These are phyloP conservation scores for Adoxophyes honmai DNA, from an alignment of 1,140 invertebrate species.

Conservation along the genomic window DNA sequence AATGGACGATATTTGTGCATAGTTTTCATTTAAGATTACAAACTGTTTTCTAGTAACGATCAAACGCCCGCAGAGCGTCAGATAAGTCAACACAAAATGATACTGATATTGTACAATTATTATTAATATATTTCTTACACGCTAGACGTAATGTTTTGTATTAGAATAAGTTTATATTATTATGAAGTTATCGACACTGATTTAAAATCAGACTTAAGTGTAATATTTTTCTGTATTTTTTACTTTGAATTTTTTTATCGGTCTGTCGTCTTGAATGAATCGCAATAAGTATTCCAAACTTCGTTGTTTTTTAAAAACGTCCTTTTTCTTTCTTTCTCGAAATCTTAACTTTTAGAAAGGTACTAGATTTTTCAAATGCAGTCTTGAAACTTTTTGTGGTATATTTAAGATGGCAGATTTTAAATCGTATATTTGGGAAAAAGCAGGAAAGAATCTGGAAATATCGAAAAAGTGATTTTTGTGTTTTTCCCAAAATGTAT, in stretches of 20 bases:
- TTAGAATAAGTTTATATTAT: constrained; percentile 49
- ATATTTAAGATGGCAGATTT: too few relatives aligned
- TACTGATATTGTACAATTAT: constrained; percentile 49
- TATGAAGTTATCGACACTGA: constrained; percentile 38
- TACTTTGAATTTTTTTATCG: constrained; percentile 38
- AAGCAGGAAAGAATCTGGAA: too few relatives aligned
- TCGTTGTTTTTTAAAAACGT: too few relatives aligned
- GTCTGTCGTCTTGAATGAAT: not conserved
- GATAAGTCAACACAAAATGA: constrained; percentile 20
- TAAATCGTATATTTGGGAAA: too few relatives aligned
- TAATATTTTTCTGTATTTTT: constrained; percentile 30
- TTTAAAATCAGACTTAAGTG: constrained; percentile 52
- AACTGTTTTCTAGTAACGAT: too few relatives aligned
- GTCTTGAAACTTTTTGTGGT: too few relatives aligned
- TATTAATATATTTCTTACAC: constrained; percentile 56
- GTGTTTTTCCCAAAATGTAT: constrained; percentile 24
- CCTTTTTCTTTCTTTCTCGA: too few relatives aligned
- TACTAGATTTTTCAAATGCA: too few relatives aligned
- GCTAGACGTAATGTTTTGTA: constrained; percentile 47
- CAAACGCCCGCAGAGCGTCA: constrained; percentile 7
- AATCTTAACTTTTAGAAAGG: too few relatives aligned
- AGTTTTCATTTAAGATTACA: not conserved
- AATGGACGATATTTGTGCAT: not conserved
- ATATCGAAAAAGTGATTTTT: not conserved
- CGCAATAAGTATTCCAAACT: not conserved